phyloP scores from a whole-genome alignment of 2,888 invertebrate species.

The Ichneumoninae sp. region DNA sequence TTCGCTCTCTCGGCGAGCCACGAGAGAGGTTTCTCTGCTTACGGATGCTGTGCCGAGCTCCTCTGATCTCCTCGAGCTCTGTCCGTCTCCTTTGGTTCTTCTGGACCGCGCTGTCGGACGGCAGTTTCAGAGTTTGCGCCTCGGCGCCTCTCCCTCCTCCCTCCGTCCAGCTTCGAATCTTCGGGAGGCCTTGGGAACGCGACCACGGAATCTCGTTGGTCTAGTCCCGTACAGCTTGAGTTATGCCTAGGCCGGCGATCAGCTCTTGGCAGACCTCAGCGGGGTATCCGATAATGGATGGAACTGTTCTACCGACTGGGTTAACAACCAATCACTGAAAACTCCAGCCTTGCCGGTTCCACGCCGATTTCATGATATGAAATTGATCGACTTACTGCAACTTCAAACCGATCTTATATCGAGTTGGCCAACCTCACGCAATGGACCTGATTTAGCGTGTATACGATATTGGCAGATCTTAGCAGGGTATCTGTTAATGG shows the following conservation, averaged over 20 bases:
- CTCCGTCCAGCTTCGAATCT: slow-evolving; percentile 32
- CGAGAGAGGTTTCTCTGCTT: slow-evolving; percentile 24
- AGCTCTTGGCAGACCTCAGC: neutral
- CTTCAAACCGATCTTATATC: neutral
- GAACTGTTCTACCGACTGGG: neutral
- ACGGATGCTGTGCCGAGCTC: slow-evolving; percentile 26
- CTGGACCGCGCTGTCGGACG: slow-evolving; percentile 9
- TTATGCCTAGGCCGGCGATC: neutral
- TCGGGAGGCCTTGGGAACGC: slow-evolving; percentile 9
- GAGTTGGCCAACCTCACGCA: neutral
- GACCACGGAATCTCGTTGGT: slow-evolving; percentile 27
- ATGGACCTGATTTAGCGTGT: neutral
- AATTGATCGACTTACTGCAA: neutral
- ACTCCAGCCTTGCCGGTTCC: neutral
- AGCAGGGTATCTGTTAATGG: neutral
- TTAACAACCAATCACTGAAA: neutral
- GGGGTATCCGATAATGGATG: neutral
- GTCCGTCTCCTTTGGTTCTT: slow-evolving; percentile 19
- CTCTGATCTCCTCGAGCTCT: slow-evolving; percentile 36
- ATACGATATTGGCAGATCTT: neutral
- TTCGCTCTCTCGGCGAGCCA: slow-evolving; percentile 66
- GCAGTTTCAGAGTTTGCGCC: slow-evolving; percentile 34
- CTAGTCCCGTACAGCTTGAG: slow-evolving; percentile 5
- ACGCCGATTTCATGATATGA: neutral
- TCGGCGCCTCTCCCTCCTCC: slow-evolving; percentile 39